Evolutionary conservation across 2,113 vertebrate genomes (phyloP), one percentile per base, ranked within the genome.

Genomic region (Strigops habroptila): DNA sequence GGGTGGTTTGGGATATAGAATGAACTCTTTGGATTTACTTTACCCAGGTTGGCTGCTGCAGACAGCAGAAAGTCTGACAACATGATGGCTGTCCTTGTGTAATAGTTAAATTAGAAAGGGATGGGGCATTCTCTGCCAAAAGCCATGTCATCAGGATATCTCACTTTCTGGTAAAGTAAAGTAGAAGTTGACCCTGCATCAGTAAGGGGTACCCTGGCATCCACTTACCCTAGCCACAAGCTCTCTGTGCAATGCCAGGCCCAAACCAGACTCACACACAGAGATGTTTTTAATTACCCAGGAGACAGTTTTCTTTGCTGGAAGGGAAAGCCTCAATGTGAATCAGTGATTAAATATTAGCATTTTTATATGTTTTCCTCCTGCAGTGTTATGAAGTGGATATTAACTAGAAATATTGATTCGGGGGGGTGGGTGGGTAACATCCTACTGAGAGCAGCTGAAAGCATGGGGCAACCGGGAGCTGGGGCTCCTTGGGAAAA

Each of bases 211-310:
- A 4, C 53, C 52, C 41, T 12, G 64, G 30, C 18, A 27, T 3
- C 60, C 3, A 0, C 37, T 17, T 27, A 5, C 28, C 76, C 21
- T 3, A 35, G 8, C 6, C 33, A 2, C 33, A 9, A 16, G 8
- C 15, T 43, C 37, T 6, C 60, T 14, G 41, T 8, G 46, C 12
- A 4, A 0, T 5, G 28, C 59, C 9, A 63, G 23, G 22, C 44
- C 31, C 80, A 43, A 6, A 27, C 23, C 14, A 22, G 16, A 2
- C 48, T 25, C 43, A 3, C 0, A 2, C 46, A 12, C 33, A 4
- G 33, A 43, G 23, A 4, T 16, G 52, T 6, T 21, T 87, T 77
- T 77, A 84, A 68, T 91, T 46, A 43, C 82, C 37, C 27, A 10
- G 44, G 76, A 88, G 81, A n/a, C 12, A 18, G 8, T 25, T 37